Evolutionary conservation across 2,888 invertebrate genomes (phyloP).

Genomic region (Branchipolynoe longqiensis): DNA sequence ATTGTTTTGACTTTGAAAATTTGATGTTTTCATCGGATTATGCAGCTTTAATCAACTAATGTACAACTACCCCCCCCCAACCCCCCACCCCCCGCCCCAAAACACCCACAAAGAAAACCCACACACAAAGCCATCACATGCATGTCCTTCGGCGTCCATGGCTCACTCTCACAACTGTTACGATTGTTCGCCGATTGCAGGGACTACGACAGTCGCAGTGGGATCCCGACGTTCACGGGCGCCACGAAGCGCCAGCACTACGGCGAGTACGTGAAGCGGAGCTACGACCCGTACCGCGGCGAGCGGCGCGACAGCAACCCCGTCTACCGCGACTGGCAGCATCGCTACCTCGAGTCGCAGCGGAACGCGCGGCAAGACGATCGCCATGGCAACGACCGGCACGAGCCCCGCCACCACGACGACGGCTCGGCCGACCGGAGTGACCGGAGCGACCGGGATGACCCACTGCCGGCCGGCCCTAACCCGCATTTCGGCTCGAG

Average conservation of each 20-base stretch:
- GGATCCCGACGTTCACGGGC: background rate
- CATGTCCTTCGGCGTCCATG: too few relatives aligned
- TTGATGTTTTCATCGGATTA: too few relatives aligned
- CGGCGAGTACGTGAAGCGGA: too few relatives aligned
- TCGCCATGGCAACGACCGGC: background rate
- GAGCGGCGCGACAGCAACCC: background rate
- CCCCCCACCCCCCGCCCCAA: too few relatives aligned
- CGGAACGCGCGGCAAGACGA: background rate
- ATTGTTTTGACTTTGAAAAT: too few relatives aligned
- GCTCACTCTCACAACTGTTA: too few relatives aligned
- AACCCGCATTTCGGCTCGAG: background rate
- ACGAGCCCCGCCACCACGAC: too few relatives aligned
- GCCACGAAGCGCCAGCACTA: background rate
- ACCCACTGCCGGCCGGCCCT: background rate
- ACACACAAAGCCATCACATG: too few relatives aligned
- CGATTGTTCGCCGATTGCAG: too few relatives aligned
- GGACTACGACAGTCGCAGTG: background rate
- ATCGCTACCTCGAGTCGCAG: background rate
- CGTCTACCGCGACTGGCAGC: background rate
- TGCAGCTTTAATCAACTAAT: too few relatives aligned
- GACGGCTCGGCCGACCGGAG: background rate
- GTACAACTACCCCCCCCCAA: too few relatives aligned
- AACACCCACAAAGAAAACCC: too few relatives aligned
- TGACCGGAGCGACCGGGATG: background rate
- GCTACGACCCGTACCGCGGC: background rate